Conservation (phyloP, 2,797 vertebrate species). For the Hirundo rustica region DNA sequence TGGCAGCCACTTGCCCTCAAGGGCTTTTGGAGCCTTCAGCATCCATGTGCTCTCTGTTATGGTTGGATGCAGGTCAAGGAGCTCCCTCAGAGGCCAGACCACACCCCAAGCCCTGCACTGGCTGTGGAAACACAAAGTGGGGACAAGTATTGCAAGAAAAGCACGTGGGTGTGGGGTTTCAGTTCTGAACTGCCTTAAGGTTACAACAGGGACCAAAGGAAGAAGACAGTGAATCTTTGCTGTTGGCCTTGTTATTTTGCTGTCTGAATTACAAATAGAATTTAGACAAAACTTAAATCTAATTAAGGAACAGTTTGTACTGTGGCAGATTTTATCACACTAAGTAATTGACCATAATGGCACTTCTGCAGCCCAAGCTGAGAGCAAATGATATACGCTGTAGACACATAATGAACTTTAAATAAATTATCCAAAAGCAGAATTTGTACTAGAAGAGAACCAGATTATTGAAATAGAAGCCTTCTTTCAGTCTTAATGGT, state of each 20-base stretch:
- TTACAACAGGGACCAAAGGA: neutral
- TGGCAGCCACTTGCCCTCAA: neutral
- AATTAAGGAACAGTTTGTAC: slow-evolving; percentile 54
- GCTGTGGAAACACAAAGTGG: accelerated
- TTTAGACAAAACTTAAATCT: slow-evolving; percentile 52
- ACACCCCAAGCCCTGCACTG: neutral
- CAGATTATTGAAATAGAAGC: slow-evolving; percentile 39
- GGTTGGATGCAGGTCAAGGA: neutral
- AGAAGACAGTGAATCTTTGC: neutral
- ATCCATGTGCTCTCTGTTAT: accelerated
- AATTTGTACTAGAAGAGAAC: neutral
- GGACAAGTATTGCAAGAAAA: neutral
- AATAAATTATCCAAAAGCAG: slow-evolving; percentile 60
- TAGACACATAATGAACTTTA: slow-evolving; percentile 55
- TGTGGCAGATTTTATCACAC: slow-evolving; percentile 57
- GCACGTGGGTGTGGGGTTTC: accelerated
- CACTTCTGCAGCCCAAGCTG: slow-evolving; percentile 39
- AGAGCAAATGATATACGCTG: slow-evolving; percentile 40
- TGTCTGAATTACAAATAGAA: slow-evolving; percentile 46
- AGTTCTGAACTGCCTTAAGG: neutral
- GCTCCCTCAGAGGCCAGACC: neutral
- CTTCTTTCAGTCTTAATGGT: neutral
- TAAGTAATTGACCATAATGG: slow-evolving; percentile 64
- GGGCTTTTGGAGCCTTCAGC: neutral
- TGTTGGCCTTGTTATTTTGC: slow-evolving; percentile 11